phyloP scores from a whole-genome alignment of 1,140 invertebrate genomes.

The Halotydeus destructor region DNA sequence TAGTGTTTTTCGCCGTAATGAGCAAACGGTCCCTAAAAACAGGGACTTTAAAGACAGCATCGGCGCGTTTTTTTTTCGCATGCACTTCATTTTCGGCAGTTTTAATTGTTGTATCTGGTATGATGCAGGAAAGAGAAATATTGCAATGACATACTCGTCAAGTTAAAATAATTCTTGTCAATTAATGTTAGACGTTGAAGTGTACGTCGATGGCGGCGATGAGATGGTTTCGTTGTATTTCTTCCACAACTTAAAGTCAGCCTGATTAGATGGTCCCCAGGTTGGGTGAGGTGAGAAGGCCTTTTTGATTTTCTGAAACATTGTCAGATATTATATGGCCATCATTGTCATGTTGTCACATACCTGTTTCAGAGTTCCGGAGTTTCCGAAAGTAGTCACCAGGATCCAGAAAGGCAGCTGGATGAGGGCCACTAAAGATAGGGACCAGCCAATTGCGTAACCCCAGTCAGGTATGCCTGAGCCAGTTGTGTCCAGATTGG shows the following conservation, averaged over 20 bases:
- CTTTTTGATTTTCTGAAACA: background rate
- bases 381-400: background rate
- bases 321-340: background rate
- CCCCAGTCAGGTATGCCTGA: slow-evolving; percentile 11
- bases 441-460: slow-evolving; percentile 9
- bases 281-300: background rate
- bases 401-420: slow-evolving; percentile 2
- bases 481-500: background rate
- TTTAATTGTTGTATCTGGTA: too few relatives aligned
- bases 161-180: too few relatives aligned
- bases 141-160: too few relatives aligned
- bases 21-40: too few relatives aligned
- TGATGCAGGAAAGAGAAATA: too few relatives aligned
- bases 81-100: too few relatives aligned
- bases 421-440: background rate
- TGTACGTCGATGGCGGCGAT: too few relatives aligned
- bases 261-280: slow-evolving; percentile 2
- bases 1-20: too few relatives aligned
- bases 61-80: too few relatives aligned
- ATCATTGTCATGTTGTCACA: background rate
- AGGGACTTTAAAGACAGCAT: too few relatives aligned
- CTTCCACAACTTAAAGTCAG: background rate
- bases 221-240: too few relatives aligned
- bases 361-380: background rate
- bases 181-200: too few relatives aligned